Evolutionary conservation across 2,888 invertebrate species (phyloP).

Genomic region (Dysmachus trigonus): DNA sequence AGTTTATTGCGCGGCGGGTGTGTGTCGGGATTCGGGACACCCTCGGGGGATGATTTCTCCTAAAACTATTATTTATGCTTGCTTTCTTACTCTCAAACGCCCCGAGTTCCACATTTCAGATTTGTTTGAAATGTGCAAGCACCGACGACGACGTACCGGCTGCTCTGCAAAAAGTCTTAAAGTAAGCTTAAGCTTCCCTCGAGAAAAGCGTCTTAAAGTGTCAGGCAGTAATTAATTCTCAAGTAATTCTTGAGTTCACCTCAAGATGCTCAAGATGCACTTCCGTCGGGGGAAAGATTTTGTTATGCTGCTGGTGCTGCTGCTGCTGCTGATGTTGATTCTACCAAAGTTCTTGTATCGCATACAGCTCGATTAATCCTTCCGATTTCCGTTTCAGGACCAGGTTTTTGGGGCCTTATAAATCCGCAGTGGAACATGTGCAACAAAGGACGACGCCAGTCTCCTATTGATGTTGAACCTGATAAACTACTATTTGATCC

Average conservation of each 20-base stretch:
- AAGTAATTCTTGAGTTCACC: not conserved
- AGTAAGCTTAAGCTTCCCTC: not conserved
- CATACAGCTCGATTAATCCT: not conserved
- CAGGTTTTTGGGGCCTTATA: slow-evolving; percentile 97
- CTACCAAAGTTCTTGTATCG: not conserved
- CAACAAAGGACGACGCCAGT: slow-evolving; percentile 94
- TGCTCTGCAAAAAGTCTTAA: slow-evolving; percentile 1
- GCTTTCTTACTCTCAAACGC: slow-evolving; percentile 17
- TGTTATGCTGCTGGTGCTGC: not conserved
- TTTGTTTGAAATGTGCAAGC: slow-evolving; percentile 12
- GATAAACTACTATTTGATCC: slow-evolving; percentile 95
- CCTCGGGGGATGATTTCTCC: not conserved
- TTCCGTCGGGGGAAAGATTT: not conserved
- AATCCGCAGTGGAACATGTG: slow-evolving; percentile 99
- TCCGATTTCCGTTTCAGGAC: slow-evolving; percentile 74
- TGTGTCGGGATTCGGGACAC: not conserved
- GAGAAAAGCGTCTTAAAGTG: not conserved
- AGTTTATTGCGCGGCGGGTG: not conserved
- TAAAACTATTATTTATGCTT: slow-evolving; percentile 29
- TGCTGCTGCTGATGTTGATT: not conserved
- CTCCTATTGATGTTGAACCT: slow-evolving; percentile 97
- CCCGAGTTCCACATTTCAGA: not conserved
- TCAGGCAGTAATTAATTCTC: slow-evolving; percentile 23
- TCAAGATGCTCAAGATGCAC: not conserved
- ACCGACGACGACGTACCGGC: not conserved